phyloP scores from a whole-genome alignment of 2,113 vertebrate species.

The Smithornis capensis region DNA sequence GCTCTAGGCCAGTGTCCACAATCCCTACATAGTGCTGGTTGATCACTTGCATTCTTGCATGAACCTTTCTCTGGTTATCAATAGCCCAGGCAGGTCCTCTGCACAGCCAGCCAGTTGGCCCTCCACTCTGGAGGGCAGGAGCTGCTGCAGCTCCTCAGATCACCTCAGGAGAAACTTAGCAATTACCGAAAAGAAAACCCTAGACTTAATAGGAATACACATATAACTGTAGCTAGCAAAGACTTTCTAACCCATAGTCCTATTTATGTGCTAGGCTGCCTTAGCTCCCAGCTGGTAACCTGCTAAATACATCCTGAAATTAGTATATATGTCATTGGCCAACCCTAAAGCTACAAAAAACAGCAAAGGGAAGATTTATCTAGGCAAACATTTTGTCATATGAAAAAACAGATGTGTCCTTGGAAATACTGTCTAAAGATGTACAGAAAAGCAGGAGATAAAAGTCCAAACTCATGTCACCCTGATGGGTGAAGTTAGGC shows the following conservation, averaged over 20 bases:
- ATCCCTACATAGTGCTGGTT: rapidly evolving
- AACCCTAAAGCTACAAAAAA: neutral
- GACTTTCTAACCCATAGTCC: neutral
- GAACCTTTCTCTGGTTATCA: neutral
- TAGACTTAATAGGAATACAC: neutral
- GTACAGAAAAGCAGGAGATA: neutral
- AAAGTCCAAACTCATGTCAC: neutral
- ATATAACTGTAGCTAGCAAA: neutral
- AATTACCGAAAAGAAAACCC: neutral
- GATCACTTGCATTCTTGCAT: rapidly evolving
- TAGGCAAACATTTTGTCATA: neutral
- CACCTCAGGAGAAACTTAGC: neutral
- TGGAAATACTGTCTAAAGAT: neutral
- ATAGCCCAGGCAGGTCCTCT: neutral
- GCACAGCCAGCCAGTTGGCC: neutral
- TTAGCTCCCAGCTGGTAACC: neutral
- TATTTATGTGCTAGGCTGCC: neutral
- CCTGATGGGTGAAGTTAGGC: neutral
- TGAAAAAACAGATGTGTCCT: rapidly evolving
- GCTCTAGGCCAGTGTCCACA: neutral
- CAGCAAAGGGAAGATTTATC: neutral
- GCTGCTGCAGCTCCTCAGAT: neutral
- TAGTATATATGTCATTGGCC: neutral
- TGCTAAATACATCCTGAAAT: neutral
- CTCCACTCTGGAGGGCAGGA: neutral